These are phyloP conservation scores for Brachionus rotundiformis DNA, from an alignment of 1,140 invertebrate genomes.

Conservation along the genomic window DNA sequence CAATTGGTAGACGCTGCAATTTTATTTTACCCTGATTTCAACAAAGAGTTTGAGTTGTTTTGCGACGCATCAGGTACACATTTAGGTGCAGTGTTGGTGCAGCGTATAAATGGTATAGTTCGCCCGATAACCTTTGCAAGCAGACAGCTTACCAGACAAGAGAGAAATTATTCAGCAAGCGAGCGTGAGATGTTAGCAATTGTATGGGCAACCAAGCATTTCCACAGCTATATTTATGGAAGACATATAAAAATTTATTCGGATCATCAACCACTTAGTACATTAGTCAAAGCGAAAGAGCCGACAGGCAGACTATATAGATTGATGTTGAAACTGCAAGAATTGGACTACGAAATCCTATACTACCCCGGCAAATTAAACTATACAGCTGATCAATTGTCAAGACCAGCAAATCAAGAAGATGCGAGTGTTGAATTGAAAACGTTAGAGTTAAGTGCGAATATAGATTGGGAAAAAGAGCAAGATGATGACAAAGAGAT, in stretches of 20 bases:
- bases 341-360: slow-evolving; percentile 9
- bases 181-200: slow-evolving; percentile 63
- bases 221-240: slow-evolving; percentile 58
- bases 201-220: slow-evolving; percentile 62
- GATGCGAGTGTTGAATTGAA: not conserved
- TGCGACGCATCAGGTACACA: slow-evolving; percentile 54
- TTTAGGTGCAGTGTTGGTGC: slow-evolving; percentile 55
- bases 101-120: slow-evolving; percentile 52
- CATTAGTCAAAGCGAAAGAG: not conserved
- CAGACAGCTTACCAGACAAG: slow-evolving; percentile 52
- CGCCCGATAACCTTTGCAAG: slow-evolving; percentile 55
- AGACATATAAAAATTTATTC: slow-evolving; percentile 34
- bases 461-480: slow-evolving; percentile 10
- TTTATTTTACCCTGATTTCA: slow-evolving; percentile 9
- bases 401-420: slow-evolving; percentile 23
- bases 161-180: slow-evolving; percentile 60
- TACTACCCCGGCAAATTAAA: not conserved
- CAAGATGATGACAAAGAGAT: slow-evolving; percentile 26
- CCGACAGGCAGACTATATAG: not conserved
- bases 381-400: not conserved
- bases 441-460: not conserved
- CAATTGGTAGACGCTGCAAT: slow-evolving; percentile 14
- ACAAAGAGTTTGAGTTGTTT: slow-evolving; percentile 5
- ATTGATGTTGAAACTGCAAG: slow-evolving; percentile 5
- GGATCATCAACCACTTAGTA: slow-evolving; percentile 50